Evolutionary conservation across 2,888 invertebrate genomes (phyloP).

Genomic region (Frankliniella intonsa): DNA sequence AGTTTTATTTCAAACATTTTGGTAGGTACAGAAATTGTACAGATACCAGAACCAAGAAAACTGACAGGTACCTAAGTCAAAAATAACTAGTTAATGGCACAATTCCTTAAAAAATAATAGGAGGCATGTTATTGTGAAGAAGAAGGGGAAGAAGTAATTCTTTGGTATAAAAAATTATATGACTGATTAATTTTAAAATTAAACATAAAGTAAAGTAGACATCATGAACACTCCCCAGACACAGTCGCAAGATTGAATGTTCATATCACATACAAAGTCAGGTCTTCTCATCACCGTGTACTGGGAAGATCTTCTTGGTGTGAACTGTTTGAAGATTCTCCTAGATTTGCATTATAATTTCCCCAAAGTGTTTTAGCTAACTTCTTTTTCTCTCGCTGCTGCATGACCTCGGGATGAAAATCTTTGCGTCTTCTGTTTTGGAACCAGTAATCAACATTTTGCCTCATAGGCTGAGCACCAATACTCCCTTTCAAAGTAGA

Average conservation of each 20-base stretch:
- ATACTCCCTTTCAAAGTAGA: conserved; percentile 32
- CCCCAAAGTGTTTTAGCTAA: conserved; percentile 34
- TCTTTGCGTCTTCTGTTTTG: conserved; percentile 35
- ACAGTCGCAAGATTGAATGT: too few species aligned
- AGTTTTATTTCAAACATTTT: neutral
- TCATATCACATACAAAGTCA: too few species aligned
- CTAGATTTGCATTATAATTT: conserved; percentile 10
- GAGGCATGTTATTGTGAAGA: too few species aligned
- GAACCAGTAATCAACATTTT: conserved; percentile 37
- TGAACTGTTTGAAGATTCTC: too few species aligned
- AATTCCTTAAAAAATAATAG: neutral
- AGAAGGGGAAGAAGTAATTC: too few species aligned
- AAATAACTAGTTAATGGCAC: neutral
- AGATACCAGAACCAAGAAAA: too few species aligned
- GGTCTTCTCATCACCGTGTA: too few species aligned
- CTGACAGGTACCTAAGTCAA: neutral
- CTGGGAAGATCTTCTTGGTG: too few species aligned
- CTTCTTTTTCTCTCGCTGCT: conserved; percentile 36
- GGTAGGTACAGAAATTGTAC: neutral
- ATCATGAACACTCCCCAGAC: too few species aligned
- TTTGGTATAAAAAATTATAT: too few species aligned
- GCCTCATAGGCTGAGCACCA: conserved; percentile 33
- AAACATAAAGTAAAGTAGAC: too few species aligned
- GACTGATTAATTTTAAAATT: too few species aligned
- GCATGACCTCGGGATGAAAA: conserved; percentile 35